These are phyloP conservation scores for Pocillopora grandis DNA, from an alignment of 92 coral and sea anemone species.

Conservation along the genomic window DNA sequence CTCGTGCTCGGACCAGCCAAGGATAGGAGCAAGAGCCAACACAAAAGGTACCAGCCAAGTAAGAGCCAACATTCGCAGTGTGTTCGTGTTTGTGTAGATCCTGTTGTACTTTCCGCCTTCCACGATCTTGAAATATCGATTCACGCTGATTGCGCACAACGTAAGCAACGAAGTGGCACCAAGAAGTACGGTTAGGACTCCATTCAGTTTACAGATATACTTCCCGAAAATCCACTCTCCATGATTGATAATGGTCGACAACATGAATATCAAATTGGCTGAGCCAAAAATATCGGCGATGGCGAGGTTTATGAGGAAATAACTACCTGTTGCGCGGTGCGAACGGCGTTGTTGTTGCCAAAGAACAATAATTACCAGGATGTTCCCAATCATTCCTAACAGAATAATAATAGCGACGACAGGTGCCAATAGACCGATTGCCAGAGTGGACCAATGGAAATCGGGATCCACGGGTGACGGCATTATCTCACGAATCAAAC, in stretches of 20 bases:
- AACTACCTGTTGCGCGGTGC: constrained; percentile 58
- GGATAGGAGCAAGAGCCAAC: constrained; percentile 61
- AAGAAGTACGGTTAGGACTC: constrained; percentile 55
- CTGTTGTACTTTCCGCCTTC: constrained; percentile 47
- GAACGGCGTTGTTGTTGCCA: constrained; percentile 52
- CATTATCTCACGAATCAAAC: not conserved
- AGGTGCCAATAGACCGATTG: constrained; percentile 30
- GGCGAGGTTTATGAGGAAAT: constrained; percentile 64
- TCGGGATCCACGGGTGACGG: not conserved
- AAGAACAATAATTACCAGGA: constrained; percentile 57
- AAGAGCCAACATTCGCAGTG: constrained; percentile 33
- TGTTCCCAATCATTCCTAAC: constrained; percentile 62
- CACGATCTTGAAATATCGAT: constrained; percentile 65
- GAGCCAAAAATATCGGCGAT: constrained; percentile 65
- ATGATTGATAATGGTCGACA: constrained; percentile 49
- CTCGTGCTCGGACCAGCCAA: constrained; percentile 74
- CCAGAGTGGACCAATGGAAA: constrained; percentile 45
- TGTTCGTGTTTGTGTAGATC: constrained; percentile 45
- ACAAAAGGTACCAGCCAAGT: constrained; percentile 65
- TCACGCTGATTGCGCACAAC: constrained; percentile 63
- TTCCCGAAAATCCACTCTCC: constrained; percentile 72
- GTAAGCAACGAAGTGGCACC: constrained; percentile 57
- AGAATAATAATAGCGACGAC: constrained; percentile 42
- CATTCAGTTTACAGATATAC: constrained; percentile 58
- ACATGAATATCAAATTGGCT: constrained; percentile 62